phyloP scores from a whole-genome alignment of 2,797 vertebrate genomes.

The Staurois parvus region DNA sequence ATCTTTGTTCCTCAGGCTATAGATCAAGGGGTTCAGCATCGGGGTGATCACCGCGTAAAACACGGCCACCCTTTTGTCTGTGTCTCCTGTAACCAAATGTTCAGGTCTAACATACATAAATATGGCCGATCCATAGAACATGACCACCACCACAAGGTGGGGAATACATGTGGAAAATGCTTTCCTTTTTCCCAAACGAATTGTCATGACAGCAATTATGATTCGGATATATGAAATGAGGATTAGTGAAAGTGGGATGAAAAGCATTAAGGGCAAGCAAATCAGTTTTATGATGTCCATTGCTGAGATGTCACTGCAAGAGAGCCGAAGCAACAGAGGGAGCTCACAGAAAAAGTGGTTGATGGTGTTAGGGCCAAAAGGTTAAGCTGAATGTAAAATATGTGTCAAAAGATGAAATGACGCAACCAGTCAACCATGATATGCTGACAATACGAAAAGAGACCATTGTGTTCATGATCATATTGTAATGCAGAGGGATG shows the following conservation, averaged over 20 bases:
- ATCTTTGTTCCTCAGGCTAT: neutral
- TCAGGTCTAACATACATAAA: constrained; percentile 15
- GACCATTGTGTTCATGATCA: neutral
- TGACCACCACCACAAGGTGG: constrained; percentile 7
- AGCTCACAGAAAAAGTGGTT: constrained; percentile 18
- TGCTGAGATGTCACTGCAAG: neutral
- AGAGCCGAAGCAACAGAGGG: neutral
- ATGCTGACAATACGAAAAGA: neutral
- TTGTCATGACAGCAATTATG: neutral
- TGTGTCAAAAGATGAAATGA: neutral
- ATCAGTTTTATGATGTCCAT: neutral
- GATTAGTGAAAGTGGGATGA: neutral
- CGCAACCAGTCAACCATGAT: neutral
- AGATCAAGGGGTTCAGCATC: neutral
- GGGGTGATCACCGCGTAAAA: neutral
- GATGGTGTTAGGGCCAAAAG: neutral
- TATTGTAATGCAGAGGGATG: constrained; percentile 9
- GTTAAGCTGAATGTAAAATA: neutral
- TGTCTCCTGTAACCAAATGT: neutral
- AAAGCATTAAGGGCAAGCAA: neutral
- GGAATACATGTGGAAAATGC: constrained; percentile 13
- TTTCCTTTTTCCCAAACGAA: neutral
- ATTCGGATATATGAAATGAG: constrained; percentile 8
- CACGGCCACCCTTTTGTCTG: neutral
- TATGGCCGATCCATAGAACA: constrained; percentile 22